Conservation (phyloP, 1,140 invertebrate species). For the Tribolium castaneum region DNA sequence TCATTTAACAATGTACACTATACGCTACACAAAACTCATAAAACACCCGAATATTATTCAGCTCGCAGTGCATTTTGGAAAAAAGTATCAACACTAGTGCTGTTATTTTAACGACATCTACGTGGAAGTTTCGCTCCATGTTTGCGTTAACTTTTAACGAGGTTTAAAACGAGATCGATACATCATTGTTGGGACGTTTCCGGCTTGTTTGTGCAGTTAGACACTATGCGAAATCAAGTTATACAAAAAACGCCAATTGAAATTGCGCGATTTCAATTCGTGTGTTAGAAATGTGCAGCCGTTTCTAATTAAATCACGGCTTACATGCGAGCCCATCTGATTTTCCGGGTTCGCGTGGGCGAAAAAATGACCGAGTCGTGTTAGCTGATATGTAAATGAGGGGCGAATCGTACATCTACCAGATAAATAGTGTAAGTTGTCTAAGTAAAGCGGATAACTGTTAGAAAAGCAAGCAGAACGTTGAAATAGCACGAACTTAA, state of each 20-base stretch:
- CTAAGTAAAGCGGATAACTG: slow-evolving; percentile 14
- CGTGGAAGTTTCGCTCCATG: neutral
- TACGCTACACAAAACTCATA: neutral
- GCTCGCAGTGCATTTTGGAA: neutral
- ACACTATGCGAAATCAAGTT: neutral
- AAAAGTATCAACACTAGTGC: neutral
- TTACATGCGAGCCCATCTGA: neutral
- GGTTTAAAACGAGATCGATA: neutral
- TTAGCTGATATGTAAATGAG: slow-evolving; percentile 30
- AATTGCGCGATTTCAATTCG: neutral
- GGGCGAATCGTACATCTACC: neutral
- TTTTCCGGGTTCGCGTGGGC: neutral
- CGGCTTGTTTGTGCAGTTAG: neutral
- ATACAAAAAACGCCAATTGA: neutral
- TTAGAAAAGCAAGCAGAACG: slow-evolving; percentile 9
- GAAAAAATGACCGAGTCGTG: slow-evolving; percentile 13
- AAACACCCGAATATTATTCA: neutral
- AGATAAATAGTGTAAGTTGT: slow-evolving; percentile 31
- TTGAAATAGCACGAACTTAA: slow-evolving; percentile 26
- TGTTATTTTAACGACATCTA: neutral
- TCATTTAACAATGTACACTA: slow-evolving; percentile 18
- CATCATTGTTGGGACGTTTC: neutral
- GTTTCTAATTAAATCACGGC: slow-evolving; percentile 6
- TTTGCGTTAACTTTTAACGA: slow-evolving; percentile 1
- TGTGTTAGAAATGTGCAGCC: neutral